These are phyloP conservation scores for Leptinotarsa texana DNA, from an alignment of 1,140 invertebrate genomes.

Conservation along the genomic window DNA sequence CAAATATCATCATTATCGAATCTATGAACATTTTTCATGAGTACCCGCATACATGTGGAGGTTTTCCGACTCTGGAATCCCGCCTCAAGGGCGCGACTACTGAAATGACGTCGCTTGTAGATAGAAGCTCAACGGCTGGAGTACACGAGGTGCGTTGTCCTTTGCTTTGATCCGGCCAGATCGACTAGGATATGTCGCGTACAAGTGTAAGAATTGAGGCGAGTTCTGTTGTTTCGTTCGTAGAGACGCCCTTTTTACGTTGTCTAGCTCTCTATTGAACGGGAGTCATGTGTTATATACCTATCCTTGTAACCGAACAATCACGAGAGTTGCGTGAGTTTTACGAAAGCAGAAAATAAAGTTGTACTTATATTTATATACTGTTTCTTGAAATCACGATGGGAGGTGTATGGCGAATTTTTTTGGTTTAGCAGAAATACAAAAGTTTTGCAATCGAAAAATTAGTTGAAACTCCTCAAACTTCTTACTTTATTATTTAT, in stretches of 20 bases:
- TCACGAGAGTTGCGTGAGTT: no score
- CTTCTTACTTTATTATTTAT: no score
- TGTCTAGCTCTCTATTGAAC: neutral
- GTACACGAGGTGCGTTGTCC: constrained; percentile 21
- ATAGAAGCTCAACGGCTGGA: constrained; percentile 9
- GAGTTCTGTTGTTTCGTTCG: neutral
- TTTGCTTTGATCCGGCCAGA: neutral
- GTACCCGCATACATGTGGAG: neutral
- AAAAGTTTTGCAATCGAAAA: no score
- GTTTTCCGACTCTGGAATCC: neutral
- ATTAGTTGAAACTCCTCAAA: no score
- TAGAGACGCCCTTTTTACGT: neutral
- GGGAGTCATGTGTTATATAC: no score
- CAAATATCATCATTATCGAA: neutral
- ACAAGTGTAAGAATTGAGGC: neutral
- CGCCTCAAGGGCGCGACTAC: constrained; percentile 18
- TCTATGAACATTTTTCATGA: neutral
- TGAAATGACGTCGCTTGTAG: neutral
- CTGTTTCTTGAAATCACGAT: no score
- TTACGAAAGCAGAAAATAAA: no score
- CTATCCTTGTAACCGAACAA: no score
- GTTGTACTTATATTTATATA: no score
- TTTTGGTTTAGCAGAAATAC: no score
- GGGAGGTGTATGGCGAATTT: no score
- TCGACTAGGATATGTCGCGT: neutral